Evolutionary conservation across 2,888 invertebrate genomes (phyloP).

Genomic region (Melanostoma scalare): DNA sequence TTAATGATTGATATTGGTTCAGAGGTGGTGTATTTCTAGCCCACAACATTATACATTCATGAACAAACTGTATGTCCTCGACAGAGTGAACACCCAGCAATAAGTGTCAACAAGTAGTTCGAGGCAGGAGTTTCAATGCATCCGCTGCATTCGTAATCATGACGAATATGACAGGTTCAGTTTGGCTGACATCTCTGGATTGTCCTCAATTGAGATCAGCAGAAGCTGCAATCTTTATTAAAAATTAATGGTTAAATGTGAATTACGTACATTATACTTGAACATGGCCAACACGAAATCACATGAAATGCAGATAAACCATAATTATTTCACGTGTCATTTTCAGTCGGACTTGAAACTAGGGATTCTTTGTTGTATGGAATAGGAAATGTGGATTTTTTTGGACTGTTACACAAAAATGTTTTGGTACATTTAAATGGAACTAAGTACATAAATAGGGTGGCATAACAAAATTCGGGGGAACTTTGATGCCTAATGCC

Average conservation of each 20-base stretch:
- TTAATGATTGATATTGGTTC: slow-evolving; percentile 71
- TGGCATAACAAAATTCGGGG: too few species aligned
- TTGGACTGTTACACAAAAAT: too few species aligned
- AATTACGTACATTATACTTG: neutral
- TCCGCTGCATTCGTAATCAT: slow-evolving; percentile 15
- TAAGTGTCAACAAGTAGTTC: slow-evolving; percentile 64
- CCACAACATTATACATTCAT: slow-evolving; percentile 50
- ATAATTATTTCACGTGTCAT: slow-evolving; percentile 30
- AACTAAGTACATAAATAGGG: too few species aligned
- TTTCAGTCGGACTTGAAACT: slow-evolving; percentile 8
- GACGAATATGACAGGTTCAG: slow-evolving; percentile 18
- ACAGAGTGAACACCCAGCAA: slow-evolving; percentile 21
- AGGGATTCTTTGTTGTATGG: neutral
- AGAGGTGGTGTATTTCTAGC: slow-evolving; percentile 52
- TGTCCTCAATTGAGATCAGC: slow-evolving; percentile 9
- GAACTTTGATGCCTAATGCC: too few species aligned
- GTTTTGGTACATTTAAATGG: too few species aligned
- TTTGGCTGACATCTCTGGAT: slow-evolving; percentile 24
- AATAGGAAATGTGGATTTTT: neutral
- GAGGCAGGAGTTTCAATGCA: slow-evolving; percentile 3
- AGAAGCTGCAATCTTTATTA: slow-evolving; percentile 17
- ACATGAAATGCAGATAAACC: slow-evolving; percentile 21
- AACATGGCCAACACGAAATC: slow-evolving; percentile 12
- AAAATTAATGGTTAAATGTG: slow-evolving; percentile 21
- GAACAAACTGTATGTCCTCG: neutral